Percentiles rank a stretch among this genome's conserved stretches.
phyloP scores from a whole-genome alignment of 1,140 invertebrate genomes.

The Coenobita brevimanus region DNA sequence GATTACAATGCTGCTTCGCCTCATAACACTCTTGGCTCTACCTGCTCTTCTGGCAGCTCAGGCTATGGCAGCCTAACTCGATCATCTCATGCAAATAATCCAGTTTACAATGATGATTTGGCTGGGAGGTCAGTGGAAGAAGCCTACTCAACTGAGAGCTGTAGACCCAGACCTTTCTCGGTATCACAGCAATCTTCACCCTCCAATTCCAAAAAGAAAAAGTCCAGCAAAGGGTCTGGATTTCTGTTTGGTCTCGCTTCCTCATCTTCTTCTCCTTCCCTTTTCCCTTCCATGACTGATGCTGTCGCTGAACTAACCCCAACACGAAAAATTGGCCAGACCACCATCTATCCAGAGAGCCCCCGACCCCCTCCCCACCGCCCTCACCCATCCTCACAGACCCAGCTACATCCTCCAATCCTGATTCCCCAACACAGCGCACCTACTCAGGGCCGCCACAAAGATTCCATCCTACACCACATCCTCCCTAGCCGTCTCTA shows the following conservation, averaged over 20 bases:
- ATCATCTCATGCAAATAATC: constrained; percentile 36
- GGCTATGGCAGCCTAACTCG: constrained; percentile 63
- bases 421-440: constrained; percentile 33
- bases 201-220: constrained; percentile 51
- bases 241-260: constrained; percentile 51
- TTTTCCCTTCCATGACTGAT: constrained; percentile 54
- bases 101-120: constrained; percentile 29
- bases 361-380: constrained; percentile 48
- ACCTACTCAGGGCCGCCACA: constrained; percentile 30
- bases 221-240: constrained; percentile 43
- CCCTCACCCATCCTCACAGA: constrained; percentile 29
- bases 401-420: constrained; percentile 34
- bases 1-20: constrained; percentile 55
- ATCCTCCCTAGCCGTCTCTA: constrained; percentile 61
- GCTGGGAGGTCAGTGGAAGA: constrained; percentile 19
- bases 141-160: constrained; percentile 20
- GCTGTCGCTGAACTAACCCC: constrained; percentile 58
- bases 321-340: constrained; percentile 57
- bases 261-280: constrained; percentile 60
- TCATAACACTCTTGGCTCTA: constrained; percentile 59
- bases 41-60: constrained; percentile 55
- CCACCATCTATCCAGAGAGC: constrained; percentile 49
- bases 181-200: constrained; percentile 38
- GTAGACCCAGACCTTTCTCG: constrained; percentile 24
- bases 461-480: constrained; percentile 60